Conservation (phyloP, 2,113 vertebrate species). For the Thalassoma bifasciatum region DNA sequence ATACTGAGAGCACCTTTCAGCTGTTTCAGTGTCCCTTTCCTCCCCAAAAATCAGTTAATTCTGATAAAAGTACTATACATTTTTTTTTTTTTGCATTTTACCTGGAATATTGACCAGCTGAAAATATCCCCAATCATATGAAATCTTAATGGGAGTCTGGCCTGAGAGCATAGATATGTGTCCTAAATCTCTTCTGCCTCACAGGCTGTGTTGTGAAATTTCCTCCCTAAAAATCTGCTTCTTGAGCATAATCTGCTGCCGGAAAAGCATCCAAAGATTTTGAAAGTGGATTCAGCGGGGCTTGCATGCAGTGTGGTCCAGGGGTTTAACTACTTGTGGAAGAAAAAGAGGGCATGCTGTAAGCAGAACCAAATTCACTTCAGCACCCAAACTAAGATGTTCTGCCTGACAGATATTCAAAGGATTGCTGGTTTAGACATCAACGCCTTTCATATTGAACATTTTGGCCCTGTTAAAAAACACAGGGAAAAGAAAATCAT, state of each 20-base stretch:
- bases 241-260: slow-evolving; percentile 26
- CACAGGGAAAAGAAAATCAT: not conserved
- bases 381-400: slow-evolving; percentile 12
- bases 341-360: slow-evolving; percentile 6
- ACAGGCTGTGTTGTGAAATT: slow-evolving; percentile 9
- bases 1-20: slow-evolving; percentile 7
- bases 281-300: slow-evolving; percentile 31
- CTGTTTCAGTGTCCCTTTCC: too few species aligned
- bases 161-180: not conserved
- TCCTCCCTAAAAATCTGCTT: slow-evolving; percentile 19
- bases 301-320: slow-evolving; percentile 26
- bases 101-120: too few species aligned
- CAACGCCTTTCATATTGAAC: not conserved
- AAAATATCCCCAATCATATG: too few species aligned
- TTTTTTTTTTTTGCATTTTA: too few species aligned
- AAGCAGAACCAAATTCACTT: slow-evolving; percentile 30
- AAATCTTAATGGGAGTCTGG: not conserved
- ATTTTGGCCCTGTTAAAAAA: not conserved
- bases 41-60: not conserved
- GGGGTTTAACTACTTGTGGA: slow-evolving; percentile 43
- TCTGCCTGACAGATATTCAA: slow-evolving; percentile 19
- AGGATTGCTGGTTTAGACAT: not conserved
- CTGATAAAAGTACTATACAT: too few species aligned
- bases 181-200: not conserved
- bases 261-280: slow-evolving; percentile 37